A percentile compares a stretch with the other conserved stretches of the same genome.
Conservation (phyloP, 2,113 vertebrate species). For the Podarcis raffonei region DNA sequence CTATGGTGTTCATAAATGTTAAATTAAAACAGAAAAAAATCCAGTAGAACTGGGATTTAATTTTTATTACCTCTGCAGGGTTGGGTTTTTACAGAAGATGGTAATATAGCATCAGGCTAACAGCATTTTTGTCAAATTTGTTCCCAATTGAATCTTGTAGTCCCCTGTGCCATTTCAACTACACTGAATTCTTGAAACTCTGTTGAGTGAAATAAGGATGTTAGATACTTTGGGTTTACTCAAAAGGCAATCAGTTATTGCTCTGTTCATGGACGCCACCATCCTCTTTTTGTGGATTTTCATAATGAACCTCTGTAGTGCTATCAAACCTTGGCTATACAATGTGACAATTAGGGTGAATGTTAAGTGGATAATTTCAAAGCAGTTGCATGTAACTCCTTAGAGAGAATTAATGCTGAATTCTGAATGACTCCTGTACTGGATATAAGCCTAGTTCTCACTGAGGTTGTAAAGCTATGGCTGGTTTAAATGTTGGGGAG, state of each 20-base stretch:
- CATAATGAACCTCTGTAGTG: neutral
- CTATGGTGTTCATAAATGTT: neutral
- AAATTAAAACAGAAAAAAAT: neutral
- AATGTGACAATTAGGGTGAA: neutral
- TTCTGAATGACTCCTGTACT: neutral
- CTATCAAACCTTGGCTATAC: neutral
- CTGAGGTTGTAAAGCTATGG: neutral
- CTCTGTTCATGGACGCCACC: neutral
- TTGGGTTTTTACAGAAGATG: neutral
- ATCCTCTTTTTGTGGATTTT: neutral
- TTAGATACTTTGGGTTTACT: neutral
- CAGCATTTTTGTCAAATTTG: neutral
- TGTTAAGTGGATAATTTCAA: neutral
- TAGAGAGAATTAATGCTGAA: neutral
- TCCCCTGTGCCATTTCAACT: neutral
- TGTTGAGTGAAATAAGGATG: neutral
- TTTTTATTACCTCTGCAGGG: neutral
- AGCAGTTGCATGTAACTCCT: neutral
- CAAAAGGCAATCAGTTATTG: neutral
- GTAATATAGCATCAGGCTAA: neutral
- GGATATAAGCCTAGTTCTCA: neutral
- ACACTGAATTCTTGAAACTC: neutral
- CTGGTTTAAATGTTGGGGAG: neutral
- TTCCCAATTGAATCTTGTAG: neutral
- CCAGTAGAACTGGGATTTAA: neutral